Evolutionary conservation across 2,888 invertebrate species (phyloP), one percentile per base, ranked within the genome.

Genomic region (Pomacea canaliculata): DNA sequence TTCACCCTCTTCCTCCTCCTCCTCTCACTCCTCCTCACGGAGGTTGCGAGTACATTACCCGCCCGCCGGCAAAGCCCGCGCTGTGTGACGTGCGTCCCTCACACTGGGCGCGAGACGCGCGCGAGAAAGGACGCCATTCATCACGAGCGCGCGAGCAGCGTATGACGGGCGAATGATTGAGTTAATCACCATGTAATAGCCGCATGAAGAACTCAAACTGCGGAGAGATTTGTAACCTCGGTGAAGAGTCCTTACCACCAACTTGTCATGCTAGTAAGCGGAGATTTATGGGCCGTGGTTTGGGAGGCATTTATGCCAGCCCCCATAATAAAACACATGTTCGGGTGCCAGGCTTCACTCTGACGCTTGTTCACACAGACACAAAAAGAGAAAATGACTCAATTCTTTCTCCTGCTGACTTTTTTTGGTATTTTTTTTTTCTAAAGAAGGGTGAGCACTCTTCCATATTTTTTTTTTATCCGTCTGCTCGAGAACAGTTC

Each of bases 141-240:
- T 70, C 70, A 70, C 18, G 49, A 8, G 18, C 9, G 48, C 48
- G 16, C n/a, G 48, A 27, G 70, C 51, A n/a, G 70, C 70, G n/a
- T 51, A 70, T 48, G 51, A 48, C 70, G 49, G 70, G 70, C n/a
- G 51, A 49, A 48, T 70, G 70, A 70, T 70, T n/a, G 70, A n/a
- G 49, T n/a, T 49, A 70, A 70, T 70, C 70, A 56, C 70, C 51
- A n/a, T 56, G 70, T 70, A 70, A 70, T 70, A 70, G 70, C 37
- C 19, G 51, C 51, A 70, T 70, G 70, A n/a, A 56, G 70, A 48
- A 70, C 70, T 19, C 70, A 70, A 49, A 56, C 70, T n/a, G 70
- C 49, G n/a, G 70, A 51, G 70, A 70, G 70, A 70, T 70, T 70
- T 70, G 70, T 70, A 70, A 48, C n/a, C n/a, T 27, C 49, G 19